Conservation (phyloP, 2,888 invertebrate species). For the Lamellibrachia columna region DNA sequence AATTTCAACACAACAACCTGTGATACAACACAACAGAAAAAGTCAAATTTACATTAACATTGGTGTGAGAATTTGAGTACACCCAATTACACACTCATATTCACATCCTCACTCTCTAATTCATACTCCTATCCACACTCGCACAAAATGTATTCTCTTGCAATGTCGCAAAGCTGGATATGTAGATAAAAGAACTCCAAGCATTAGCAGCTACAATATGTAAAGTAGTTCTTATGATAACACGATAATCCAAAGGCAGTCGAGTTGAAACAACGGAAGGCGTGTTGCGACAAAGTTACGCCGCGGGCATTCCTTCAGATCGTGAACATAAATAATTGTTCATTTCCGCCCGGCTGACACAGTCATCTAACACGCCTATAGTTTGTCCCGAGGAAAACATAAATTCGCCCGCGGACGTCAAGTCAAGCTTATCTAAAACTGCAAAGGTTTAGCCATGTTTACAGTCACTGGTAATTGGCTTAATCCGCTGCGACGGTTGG, state of each 20-base stretch:
- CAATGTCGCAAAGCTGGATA: neutral
- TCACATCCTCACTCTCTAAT: neutral
- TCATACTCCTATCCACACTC: neutral
- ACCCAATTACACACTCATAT: neutral
- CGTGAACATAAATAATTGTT: neutral
- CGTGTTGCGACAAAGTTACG: no score
- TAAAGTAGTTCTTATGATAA: neutral
- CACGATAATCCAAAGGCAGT: neutral
- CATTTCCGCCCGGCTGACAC: neutral
- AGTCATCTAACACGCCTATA: neutral
- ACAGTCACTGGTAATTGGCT: neutral
- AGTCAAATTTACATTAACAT: neutral
- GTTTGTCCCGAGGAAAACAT: neutral
- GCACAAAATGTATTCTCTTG: neutral
- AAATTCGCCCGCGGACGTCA: neutral
- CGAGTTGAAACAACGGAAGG: neutral
- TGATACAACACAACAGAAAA: neutral
- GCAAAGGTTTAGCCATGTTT: neutral
- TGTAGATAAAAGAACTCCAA: neutral
- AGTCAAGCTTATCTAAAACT: neutral
- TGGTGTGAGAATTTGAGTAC: neutral
- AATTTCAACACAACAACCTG: no score
- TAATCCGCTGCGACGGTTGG: neutral
- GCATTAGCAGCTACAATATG: neutral
- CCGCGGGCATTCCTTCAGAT: neutral